Conservation (phyloP, 1,140 invertebrate genomes). For the Samia ricini region DNA sequence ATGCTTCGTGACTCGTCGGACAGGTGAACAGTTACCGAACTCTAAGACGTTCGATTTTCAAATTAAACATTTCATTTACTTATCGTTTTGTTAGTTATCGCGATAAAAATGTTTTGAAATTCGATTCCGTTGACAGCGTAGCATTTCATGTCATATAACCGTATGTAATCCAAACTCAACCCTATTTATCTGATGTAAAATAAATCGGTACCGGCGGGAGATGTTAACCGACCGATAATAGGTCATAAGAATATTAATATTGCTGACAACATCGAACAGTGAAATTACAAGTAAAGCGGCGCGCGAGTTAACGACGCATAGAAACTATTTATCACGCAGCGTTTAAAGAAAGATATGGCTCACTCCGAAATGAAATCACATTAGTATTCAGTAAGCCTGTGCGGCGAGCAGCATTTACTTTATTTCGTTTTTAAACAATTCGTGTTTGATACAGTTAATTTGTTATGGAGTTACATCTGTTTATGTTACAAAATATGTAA, state of each 20-base stretch:
- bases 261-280: slow-evolving; percentile 64
- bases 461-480: slow-evolving; percentile 46
- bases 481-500: slow-evolving; percentile 45
- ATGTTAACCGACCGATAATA: slow-evolving; percentile 55
- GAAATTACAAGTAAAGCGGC: slow-evolving; percentile 61
- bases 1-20: background rate
- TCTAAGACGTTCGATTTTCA: background rate
- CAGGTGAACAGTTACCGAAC: background rate
- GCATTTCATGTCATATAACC: slow-evolving; percentile 16
- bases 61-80: background rate
- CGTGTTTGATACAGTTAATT: slow-evolving; percentile 57
- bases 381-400: slow-evolving; percentile 53
- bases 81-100: background rate
- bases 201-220: slow-evolving; percentile 58
- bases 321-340: slow-evolving; percentile 65
- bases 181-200: slow-evolving; percentile 51
- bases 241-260: slow-evolving; percentile 70
- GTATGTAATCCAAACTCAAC: slow-evolving; percentile 1
- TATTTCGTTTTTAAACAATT: slow-evolving; percentile 59
- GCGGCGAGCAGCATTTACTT: slow-evolving; percentile 37
- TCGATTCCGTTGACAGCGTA: slow-evolving; percentile 45
- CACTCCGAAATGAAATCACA: slow-evolving; percentile 64
- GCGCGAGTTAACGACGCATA: slow-evolving; percentile 64
- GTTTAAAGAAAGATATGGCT: slow-evolving; percentile 63
- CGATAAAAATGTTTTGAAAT: slow-evolving; percentile 67